Evolutionary conservation across 2,797 vertebrate genomes (phyloP).

Genomic region (Pangasius krempfi): DNA sequence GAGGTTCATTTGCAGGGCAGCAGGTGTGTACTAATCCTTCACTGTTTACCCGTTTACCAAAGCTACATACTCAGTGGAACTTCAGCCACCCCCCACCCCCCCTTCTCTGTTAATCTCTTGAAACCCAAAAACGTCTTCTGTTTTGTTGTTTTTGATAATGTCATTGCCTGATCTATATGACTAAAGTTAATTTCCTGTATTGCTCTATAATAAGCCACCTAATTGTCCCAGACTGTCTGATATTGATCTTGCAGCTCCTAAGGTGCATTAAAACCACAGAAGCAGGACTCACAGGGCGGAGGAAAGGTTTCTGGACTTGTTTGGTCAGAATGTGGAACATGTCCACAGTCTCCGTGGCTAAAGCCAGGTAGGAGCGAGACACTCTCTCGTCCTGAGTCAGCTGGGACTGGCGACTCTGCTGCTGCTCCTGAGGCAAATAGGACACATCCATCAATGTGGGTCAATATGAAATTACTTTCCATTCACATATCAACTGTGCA

Average conservation of each 20-base stretch:
- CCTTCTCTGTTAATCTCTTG: neutral
- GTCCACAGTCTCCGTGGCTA: slow-evolving; percentile 97
- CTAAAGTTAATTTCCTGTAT: neutral
- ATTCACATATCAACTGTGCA: slow-evolving; percentile 19
- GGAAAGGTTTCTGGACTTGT: slow-evolving; percentile 99
- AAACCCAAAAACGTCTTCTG: neutral
- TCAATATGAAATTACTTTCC: neutral
- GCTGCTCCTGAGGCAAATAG: slow-evolving; percentile 84
- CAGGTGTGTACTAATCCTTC: slow-evolving; percentile 37
- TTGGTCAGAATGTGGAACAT: slow-evolving; percentile 99
- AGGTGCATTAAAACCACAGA: neutral
- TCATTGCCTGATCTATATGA: neutral
- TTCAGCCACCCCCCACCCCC: neutral
- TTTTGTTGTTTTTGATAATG: neutral
- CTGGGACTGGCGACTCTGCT: slow-evolving; percentile 96
- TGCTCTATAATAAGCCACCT: neutral
- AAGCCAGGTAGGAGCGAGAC: slow-evolving; percentile 94
- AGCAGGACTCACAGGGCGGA: slow-evolving; percentile 89
- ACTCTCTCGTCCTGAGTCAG: slow-evolving; percentile 96
- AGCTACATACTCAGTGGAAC: neutral
- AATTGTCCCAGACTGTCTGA: neutral
- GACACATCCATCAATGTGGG: neutral
- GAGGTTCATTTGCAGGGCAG: slow-evolving; percentile 41
- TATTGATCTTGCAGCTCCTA: neutral
- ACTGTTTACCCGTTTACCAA: slow-evolving; percentile 23